Evolutionary conservation across 2,888 invertebrate species (phyloP), one percentile per base, ranked within the genome.

Genomic region (Allygus modestus): DNA sequence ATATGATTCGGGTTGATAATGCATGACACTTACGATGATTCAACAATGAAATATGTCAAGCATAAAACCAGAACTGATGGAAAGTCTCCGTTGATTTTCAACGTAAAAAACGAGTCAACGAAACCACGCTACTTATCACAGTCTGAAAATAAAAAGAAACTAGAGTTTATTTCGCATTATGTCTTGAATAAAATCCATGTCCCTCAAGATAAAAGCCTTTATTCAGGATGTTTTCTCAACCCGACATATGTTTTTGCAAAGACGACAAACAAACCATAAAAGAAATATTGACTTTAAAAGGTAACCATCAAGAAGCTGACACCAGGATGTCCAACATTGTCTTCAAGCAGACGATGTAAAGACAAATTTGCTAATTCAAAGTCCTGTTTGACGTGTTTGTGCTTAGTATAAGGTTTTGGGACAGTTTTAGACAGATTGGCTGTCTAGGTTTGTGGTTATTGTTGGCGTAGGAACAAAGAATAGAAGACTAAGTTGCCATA

Each of bases 311-410:
- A 20, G 41, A 75, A 37, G 46, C 75, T 37, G 75, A 75, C 75
- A 41, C 41, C 20, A 75, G 75, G 20, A 75, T 75, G 75, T 75
- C 75, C 37, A 75, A 41, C 20, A 75, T n/a, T 75, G 41, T n/a
- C 75, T 75, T 75, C 41, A 41, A 41, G 20, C 4, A 9, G 41
- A 75, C 46, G 41, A 41, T 15, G 9, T 0, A 37, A 41, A n/a
- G 37, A 41, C 37, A 37, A 2, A 75, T 75, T 37, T 75, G 15
- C 37, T 75, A 4, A 75, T 75, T 43, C 75, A 43, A 15, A 41
- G 43, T 41, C 75, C 75, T n/a, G 41, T 41, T 41, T 37, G 75
- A 75, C n/a, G 75, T 75, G 75, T 43, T 75, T n/a, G 75, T 75
- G 41, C 31, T 75, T 11, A 41, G 75, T 5, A 41, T 75, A 41